Conservation (phyloP, 2,797 vertebrate species). For the Hemibagrus guttatus region DNA sequence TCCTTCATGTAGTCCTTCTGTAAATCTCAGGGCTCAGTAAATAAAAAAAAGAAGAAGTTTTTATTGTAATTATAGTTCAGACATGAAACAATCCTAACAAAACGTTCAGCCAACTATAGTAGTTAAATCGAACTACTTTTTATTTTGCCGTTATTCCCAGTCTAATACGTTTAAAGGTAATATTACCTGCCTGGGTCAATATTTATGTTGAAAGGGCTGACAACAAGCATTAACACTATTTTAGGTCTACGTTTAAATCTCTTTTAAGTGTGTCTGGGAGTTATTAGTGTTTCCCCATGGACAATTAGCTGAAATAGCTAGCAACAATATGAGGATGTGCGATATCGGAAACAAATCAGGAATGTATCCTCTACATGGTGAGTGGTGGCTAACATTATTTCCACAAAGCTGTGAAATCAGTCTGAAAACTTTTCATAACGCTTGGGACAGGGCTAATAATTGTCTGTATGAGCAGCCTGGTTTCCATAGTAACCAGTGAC, state of each 20-base stretch:
- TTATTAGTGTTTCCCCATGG: background rate
- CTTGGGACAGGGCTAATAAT: conserved; percentile 6
- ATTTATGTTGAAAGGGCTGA: background rate
- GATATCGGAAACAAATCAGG: background rate
- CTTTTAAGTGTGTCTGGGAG: background rate
- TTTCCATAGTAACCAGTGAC: conserved; percentile 20
- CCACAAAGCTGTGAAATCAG: background rate
- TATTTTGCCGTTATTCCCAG: background rate
- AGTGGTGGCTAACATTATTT: background rate
- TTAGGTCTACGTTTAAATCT: background rate
- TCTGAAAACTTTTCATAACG: background rate
- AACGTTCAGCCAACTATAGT: background rate
- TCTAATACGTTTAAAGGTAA: background rate
- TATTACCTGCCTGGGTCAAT: background rate
- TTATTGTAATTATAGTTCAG: background rate
- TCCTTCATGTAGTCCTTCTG: background rate
- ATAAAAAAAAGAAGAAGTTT: too few species aligned
- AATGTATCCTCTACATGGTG: background rate
- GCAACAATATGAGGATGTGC: background rate
- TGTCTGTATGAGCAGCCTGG: conserved; percentile 3
- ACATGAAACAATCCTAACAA: background rate
- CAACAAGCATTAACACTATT: background rate
- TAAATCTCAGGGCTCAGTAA: background rate
- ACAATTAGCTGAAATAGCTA: background rate
- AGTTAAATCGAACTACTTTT: background rate